Evolutionary conservation across 2,888 invertebrate species (phyloP), one percentile per base, ranked within the genome.

Genomic region (Acrobasis repandana): DNA sequence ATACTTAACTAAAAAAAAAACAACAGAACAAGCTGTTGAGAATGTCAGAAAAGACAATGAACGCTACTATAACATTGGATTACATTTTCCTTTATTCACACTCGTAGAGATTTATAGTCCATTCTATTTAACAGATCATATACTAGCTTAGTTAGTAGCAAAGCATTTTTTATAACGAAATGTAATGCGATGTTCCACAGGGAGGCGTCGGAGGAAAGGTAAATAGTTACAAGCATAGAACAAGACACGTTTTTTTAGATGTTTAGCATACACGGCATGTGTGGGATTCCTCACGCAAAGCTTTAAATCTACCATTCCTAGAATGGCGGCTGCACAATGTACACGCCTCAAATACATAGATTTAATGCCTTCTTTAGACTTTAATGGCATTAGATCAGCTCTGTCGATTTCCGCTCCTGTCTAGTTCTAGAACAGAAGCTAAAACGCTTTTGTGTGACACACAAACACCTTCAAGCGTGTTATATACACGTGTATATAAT

Each of bases 161-260:
- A 28, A 61, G 36, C 48, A 20, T 64, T 14, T 51, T 60, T 67
- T 70, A 71, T 76, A 75, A 77, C 72, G 74, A 77, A 76, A 74
- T 75, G 68, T 77, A 69, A 79, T 83, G 74, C 76, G 69, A 77
- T 81, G 67, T 82, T 87, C 80, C 89, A 82, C 92, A 92, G 93
- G 92, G 92, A 75, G 88, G 89, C 74, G 90, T 83, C 72, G 88
- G 88, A 74, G 86, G 82, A 77, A 92, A 92, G 92, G 92, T 92
- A 92, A 91, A 77, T 80, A 76, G 10, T 9, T 28, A 51, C 33
- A 71, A 67, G 65, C 66, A 70, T 70, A 69, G 72, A 65, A 69
- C 73, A 70, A 67, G 71, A 76, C 70, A 77, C 73, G 72, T 83
- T 82, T 52, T n/a, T 83, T 82, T 81, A 82, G 80, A 75, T 68